A percentile compares a stretch with the other conserved stretches of the same genome.
phyloP scores from a whole-genome alignment of 2,888 invertebrate genomes.

The Morpho achilles region DNA sequence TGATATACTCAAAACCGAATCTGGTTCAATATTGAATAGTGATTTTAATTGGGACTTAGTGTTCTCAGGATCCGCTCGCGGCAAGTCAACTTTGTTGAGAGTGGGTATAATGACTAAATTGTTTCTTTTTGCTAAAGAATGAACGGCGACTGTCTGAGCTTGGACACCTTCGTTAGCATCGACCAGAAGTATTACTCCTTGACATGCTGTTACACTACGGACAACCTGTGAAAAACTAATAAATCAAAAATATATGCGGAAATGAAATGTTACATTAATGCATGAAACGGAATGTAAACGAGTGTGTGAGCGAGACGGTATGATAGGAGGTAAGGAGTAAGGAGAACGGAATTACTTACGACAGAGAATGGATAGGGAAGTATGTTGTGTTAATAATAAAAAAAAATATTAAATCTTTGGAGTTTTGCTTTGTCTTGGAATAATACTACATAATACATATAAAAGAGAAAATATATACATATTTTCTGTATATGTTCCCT shows the following conservation, averaged over 20 bases:
- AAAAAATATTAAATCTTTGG: no score
- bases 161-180: slow-evolving; percentile 98
- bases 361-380: no score
- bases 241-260: neutral
- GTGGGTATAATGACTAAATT: slow-evolving; percentile 93
- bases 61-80: slow-evolving; percentile 91
- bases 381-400: no score
- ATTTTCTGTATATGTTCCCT: no score
- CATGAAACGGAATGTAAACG: neutral
- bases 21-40: slow-evolving; percentile 88
- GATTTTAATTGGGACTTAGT: slow-evolving; percentile 88
- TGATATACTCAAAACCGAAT: slow-evolving; percentile 89
- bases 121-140: slow-evolving; percentile 91
- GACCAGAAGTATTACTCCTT: slow-evolving; percentile 95
- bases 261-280: no score
- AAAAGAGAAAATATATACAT: no score
- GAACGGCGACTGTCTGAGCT: slow-evolving; percentile 99
- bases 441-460: no score
- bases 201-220: slow-evolving; percentile 93
- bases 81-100: slow-evolving; percentile 97
- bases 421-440: no score
- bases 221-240: slow-evolving; percentile 75
- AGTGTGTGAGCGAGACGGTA: neutral
- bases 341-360: no score
- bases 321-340: no score